Evolutionary conservation across 2,797 vertebrate species (phyloP).

Genomic region (Danionella dracula): DNA sequence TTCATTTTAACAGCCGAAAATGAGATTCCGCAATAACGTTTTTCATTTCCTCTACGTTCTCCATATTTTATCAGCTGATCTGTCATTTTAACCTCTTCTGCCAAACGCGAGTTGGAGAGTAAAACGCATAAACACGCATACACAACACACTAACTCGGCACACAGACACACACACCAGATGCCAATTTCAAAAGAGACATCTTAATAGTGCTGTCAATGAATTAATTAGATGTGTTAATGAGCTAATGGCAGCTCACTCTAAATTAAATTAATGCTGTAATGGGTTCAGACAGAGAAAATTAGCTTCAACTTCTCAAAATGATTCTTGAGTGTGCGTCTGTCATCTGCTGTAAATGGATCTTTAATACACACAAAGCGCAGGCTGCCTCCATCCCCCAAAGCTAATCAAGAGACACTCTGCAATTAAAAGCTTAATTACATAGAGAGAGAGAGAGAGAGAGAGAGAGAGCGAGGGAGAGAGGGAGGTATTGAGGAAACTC

Average conservation of each 20-base stretch:
- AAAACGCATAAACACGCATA: not conserved
- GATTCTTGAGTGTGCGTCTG: constrained; percentile 84
- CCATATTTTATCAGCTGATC: constrained; percentile 48
- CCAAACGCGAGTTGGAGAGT: constrained; percentile 30
- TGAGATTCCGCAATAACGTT: constrained; percentile 57
- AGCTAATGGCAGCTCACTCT: constrained; percentile 96
- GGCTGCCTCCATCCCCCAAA: constrained; percentile 81
- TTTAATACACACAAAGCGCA: constrained; percentile 25
- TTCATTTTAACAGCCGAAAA: constrained; percentile 1
- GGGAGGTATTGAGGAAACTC: not conserved
- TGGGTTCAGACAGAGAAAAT: constrained; percentile 98
- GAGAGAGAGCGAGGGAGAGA: not conserved
- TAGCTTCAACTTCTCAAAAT: constrained; percentile 99
- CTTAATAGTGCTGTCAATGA: constrained; percentile 99
- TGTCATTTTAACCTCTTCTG: constrained; percentile 41
- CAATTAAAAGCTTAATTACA: constrained; percentile 99
- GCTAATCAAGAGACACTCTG: constrained; percentile 91
- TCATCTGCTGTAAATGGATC: constrained; percentile 31
- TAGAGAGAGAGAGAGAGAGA: constrained; percentile 33
- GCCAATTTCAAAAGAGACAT: constrained; percentile 99
- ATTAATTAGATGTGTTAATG: constrained; percentile 99
- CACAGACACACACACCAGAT: constrained; percentile 34
- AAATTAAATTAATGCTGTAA: constrained; percentile 99
- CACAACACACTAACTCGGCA: not conserved
- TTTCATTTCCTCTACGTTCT: constrained; percentile 80